Percentiles rank a stretch among this genome's conserved stretches.
Evolutionary conservation across 30 jellyfish, hydroid and myxozoan genomes (phyloP).

Genomic region (Calvadosia cruxmelitensis): DNA sequence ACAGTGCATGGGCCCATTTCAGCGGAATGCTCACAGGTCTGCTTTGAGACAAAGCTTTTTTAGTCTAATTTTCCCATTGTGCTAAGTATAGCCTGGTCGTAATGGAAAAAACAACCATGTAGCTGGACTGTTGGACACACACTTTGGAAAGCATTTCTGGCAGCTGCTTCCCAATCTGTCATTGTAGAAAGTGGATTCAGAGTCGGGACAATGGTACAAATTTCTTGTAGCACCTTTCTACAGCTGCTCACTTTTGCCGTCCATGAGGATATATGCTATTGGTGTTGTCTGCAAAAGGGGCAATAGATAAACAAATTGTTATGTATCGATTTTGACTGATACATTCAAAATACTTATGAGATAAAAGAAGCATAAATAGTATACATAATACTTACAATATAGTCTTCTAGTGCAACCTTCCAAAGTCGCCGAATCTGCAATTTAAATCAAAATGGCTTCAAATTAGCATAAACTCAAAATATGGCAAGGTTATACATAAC

Average conservation of each 20-base stretch:
- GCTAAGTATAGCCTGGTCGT: not conserved
- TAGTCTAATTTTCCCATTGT: not conserved
- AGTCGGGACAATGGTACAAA: not conserved
- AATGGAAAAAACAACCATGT: not conserved
- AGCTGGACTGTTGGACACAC: not conserved
- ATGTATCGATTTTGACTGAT: too few species aligned
- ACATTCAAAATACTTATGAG: too few species aligned
- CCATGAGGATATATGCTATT: not conserved
- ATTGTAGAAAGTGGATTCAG: not conserved
- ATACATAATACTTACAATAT: too few species aligned
- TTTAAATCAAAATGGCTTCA: too few species aligned
- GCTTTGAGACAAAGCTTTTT: not conserved
- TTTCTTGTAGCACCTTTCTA: not conserved
- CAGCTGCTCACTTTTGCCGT: not conserved
- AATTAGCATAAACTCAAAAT: too few species aligned
- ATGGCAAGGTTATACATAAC: too few species aligned
- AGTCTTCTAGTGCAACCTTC: not conserved
- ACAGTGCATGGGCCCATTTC: not conserved
- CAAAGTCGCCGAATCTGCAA: not conserved
- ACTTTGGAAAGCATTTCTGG: not conserved
- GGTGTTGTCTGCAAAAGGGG: not conserved
- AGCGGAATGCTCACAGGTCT: not conserved
- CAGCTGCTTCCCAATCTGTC: not conserved
- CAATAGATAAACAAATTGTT: not conserved
- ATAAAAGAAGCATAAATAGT: too few species aligned